Base-by-base conservation (phyloP, 2,888 invertebrate species). In the Melieria picta region DNA sequence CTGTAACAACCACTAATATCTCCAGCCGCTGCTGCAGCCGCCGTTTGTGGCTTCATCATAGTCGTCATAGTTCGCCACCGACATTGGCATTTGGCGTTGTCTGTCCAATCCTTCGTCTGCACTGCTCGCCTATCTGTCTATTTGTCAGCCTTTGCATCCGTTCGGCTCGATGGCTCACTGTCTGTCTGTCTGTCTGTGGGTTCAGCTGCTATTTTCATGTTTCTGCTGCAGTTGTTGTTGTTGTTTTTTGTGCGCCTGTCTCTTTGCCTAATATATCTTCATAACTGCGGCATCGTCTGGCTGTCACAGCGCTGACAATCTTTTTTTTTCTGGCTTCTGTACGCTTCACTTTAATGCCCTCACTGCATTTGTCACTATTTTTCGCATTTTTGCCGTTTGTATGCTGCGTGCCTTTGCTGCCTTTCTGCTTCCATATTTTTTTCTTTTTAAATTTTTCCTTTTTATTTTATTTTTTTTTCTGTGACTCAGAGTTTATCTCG, bases 231-330 rank as follows among this genome's bases (percentile, higher is more conserved):
- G 3, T 30, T 30, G 30, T 58, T 58, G 10, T 43, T 60, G 50
- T 60, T 11, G 48, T 56, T 56, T 43, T 16, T 5, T 30, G 6
- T 58, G 58, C 58, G 42, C 45, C 60, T 50, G 50, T 52, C 60
- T 47, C 16, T 63, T 63, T 63, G 63, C 7, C 62, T 48, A 63
- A 69, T 63, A 63, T 63, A 69, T 69, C 69, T 69, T 69, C 69
- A 69, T 69, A 69, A 48, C 63, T 69, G 62, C 48, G 48, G 45
- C 13, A 69, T 56, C 56, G 62, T 69, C 62, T 69, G 62, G 10
- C 60, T 67, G 60, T 42, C 67, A 30, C 30, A 30, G 30, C 30
- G 30, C 30, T 30, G 30, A 30, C 30, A 30, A 30, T 30, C 30
- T 30, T 30, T 30, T 30, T 30, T 30, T 30, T 67, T 52, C 61